Evolutionary conservation across 1,140 invertebrate genomes (phyloP).

Genomic region (Calephelis virginiensis): DNA sequence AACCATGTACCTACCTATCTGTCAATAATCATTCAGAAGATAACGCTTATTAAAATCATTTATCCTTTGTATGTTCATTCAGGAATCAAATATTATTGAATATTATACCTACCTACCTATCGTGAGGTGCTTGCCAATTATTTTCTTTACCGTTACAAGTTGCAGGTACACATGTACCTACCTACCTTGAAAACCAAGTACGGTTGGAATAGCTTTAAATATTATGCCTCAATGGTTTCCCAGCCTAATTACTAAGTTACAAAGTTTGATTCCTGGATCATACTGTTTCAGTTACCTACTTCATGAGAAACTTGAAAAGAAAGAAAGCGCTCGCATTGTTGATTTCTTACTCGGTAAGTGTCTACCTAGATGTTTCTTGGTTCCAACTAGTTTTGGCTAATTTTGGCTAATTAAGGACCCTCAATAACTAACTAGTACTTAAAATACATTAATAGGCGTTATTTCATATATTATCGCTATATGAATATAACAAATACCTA

Average conservation of each 20-base stretch:
- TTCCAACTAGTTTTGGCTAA: too few species aligned
- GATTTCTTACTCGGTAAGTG: background rate
- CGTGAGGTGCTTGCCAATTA: slow-evolving; percentile 34
- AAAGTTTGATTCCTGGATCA: slow-evolving; percentile 24
- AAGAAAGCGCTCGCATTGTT: slow-evolving; percentile 4
- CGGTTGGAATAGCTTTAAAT: slow-evolving; percentile 29
- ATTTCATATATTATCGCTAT: too few species aligned
- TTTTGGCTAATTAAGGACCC: too few species aligned
- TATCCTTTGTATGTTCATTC: slow-evolving; percentile 5
- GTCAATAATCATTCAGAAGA: slow-evolving; percentile 18
- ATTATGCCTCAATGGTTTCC: slow-evolving; percentile 36
- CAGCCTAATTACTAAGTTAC: background rate
- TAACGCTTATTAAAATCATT: slow-evolving; percentile 12
- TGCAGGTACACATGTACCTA: slow-evolving; percentile 6
- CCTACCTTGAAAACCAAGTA: slow-evolving; percentile 42
- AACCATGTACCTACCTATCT: background rate
- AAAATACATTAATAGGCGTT: too few species aligned
- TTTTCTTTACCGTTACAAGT: slow-evolving; percentile 40
- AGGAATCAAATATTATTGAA: slow-evolving; percentile 31
- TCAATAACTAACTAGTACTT: too few species aligned
- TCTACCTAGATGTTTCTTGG: too few species aligned
- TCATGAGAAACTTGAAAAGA: slow-evolving; percentile 15
- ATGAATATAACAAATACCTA: too few species aligned
- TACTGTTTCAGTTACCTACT: background rate
- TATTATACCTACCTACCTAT: background rate